Percentiles rank a stretch among this genome's conserved stretches.
Conservation (phyloP, 2,888 invertebrate species). For the Diploptera punctata region DNA sequence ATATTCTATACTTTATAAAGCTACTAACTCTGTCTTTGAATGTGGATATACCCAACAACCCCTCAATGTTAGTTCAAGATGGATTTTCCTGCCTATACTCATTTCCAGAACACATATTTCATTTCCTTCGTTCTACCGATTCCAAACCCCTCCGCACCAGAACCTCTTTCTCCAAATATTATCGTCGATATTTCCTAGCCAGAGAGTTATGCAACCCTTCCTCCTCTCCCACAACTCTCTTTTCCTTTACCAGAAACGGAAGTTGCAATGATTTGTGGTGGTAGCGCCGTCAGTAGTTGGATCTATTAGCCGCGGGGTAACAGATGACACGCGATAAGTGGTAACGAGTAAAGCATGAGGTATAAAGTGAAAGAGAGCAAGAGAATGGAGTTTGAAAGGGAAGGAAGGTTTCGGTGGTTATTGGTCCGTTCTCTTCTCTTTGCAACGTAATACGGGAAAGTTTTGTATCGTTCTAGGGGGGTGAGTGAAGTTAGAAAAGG, state of each 20-base stretch:
- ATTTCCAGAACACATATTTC: slow-evolving; percentile 22
- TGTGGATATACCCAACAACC: too few species aligned
- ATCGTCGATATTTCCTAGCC: slow-evolving; percentile 1
- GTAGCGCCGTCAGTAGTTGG: slow-evolving; percentile 8
- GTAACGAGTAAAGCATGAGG: slow-evolving; percentile 20
- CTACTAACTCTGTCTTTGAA: too few species aligned
- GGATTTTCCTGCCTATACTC: neutral
- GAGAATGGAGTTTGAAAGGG: slow-evolving; percentile 4
- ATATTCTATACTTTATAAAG: too few species aligned
- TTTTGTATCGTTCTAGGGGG: neutral
- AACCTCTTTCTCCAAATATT: neutral
- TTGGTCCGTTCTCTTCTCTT: slow-evolving; percentile 8
- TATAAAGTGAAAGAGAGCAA: slow-evolving; percentile 16
- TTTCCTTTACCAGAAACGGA: slow-evolving; percentile 5
- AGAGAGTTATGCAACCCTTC: neutral
- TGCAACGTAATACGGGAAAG: neutral
- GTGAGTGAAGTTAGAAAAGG: neutral
- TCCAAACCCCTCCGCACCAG: neutral
- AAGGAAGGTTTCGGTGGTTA: neutral
- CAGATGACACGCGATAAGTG: slow-evolving; percentile 20
- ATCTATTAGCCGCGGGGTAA: slow-evolving; percentile 15
- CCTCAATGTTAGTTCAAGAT: neutral
- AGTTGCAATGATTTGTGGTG: slow-evolving; percentile 20
- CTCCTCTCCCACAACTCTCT: neutral
- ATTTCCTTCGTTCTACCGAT: neutral